Conservation (phyloP, 2,113 vertebrate genomes). For the Pan troglodytes region NHGRI_mPanTro3-v2.1_pri NC_072403.2:73903001-73903500, state of each 20-base stretch:
- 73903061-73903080: not conserved
- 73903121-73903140: not conserved
- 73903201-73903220: not conserved
- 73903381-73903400: not conserved
- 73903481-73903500: not conserved
- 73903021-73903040: not conserved
- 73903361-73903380: not conserved
- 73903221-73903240: not conserved
- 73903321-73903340: not conserved
- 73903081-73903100: not conserved
- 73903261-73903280: not conserved
- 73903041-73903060: not conserved
- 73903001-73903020: not conserved
- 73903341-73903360: not conserved
- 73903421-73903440: not conserved
- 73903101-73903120: not conserved
- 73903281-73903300: not conserved
- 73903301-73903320: not conserved
- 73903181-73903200: not conserved
- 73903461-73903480: not conserved
- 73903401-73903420: not conserved
- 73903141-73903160: not conserved
- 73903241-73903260: not conserved
- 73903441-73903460: not conserved
- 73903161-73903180: not conserved